Evolutionary conservation across 2,113 vertebrate species (phyloP).

Genomic region (Chlorocebus sabaeus): DNA sequence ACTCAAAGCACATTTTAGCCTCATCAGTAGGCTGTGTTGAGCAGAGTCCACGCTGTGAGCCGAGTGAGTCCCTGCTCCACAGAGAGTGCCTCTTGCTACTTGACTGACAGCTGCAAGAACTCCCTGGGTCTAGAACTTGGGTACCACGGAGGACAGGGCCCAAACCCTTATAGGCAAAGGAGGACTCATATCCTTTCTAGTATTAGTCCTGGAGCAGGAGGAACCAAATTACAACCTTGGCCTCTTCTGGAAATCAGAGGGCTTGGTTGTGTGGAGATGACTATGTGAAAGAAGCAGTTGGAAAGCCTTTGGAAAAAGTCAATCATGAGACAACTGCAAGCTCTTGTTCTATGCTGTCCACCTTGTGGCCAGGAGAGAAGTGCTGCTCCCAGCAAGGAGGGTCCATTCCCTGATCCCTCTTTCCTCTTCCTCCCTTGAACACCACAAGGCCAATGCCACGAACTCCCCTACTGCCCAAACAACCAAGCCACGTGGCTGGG

Average conservation of each 20-base stretch:
- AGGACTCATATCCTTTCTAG: not conserved
- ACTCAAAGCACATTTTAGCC: not conserved
- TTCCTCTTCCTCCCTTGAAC: not conserved
- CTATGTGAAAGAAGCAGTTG: not conserved
- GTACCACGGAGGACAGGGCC: not conserved
- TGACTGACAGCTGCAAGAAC: not conserved
- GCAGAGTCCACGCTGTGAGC: not conserved
- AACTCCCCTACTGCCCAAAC: not conserved
- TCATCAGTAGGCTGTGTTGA: fast-evolving
- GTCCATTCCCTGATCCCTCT: not conserved
- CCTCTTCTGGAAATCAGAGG: not conserved
- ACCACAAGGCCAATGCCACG: not conserved
- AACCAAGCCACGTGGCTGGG: no score
- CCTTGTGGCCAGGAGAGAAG: not conserved
- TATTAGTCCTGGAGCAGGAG: not conserved
- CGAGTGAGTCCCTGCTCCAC: not conserved
- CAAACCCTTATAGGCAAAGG: not conserved
- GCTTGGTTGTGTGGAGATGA: not conserved
- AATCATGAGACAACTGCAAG: not conserved
- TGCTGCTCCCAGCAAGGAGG: not conserved
- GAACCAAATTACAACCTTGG: not conserved
- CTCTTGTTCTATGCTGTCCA: not conserved
- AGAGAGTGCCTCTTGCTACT: not conserved
- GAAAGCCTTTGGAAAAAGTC: not conserved
- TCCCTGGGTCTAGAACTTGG: not conserved